phyloP scores from a whole-genome alignment of 2,797 vertebrate species.

The Prionace glauca region DNA sequence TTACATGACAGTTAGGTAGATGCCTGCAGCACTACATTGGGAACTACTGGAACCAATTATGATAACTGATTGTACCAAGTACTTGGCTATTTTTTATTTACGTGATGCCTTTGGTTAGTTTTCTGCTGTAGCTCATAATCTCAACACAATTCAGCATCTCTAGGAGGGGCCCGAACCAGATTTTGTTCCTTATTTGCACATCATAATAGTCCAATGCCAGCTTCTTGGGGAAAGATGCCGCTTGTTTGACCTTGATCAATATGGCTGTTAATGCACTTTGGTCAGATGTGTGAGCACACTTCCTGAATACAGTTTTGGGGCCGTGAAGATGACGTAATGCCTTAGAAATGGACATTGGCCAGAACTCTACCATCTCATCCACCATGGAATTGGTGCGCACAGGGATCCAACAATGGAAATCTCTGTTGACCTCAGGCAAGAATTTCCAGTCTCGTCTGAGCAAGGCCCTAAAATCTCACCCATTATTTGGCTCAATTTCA shows the following conservation, averaged over 20 bases:
- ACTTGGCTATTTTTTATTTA: background rate
- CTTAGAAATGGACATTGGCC: background rate
- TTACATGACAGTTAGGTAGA: background rate
- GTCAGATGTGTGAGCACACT: background rate
- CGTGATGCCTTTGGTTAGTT: background rate
- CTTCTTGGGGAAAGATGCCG: background rate
- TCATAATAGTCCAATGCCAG: background rate
- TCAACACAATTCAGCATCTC: background rate
- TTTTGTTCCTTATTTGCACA: background rate
- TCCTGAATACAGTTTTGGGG: background rate
- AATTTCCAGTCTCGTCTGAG: no score
- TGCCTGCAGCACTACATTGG: background rate
- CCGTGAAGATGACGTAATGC: background rate
- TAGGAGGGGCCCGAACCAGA: background rate
- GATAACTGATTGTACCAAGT: background rate
- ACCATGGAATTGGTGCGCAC: no score
- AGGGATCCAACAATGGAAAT: no score
- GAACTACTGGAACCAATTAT: background rate
- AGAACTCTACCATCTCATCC: no score
- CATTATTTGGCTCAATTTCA: background rate
- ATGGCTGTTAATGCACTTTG: background rate
- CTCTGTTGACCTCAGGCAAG: no score
- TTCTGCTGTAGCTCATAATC: background rate
- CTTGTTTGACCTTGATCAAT: background rate
- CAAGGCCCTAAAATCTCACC: no score